Conservation (phyloP, 2,797 vertebrate species). For the Megaceryle alcyon region DNA sequence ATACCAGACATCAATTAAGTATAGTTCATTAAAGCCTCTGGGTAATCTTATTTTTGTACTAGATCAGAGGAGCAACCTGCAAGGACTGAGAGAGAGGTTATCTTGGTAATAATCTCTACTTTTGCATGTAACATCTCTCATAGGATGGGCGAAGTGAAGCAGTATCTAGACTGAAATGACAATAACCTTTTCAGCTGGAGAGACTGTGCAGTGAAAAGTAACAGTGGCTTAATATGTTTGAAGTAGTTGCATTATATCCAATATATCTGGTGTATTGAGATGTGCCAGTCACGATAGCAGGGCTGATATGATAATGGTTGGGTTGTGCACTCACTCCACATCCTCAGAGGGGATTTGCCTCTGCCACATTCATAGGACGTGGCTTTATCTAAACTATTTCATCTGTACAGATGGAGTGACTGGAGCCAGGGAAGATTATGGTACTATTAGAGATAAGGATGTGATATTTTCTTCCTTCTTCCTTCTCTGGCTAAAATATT, state of each 20-base stretch:
- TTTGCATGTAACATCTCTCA: constrained; percentile 14
- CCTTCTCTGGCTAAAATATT: not conserved
- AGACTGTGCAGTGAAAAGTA: constrained; percentile 22
- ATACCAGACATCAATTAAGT: constrained; percentile 55
- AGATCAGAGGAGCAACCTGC: constrained; percentile 4
- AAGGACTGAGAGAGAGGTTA: constrained; percentile 9
- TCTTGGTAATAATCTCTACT: constrained; percentile 29
- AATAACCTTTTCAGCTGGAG: constrained; percentile 44
- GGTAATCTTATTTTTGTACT: constrained; percentile 63
- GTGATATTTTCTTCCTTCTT: not conserved
- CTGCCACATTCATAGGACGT: not conserved
- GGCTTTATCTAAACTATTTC: not conserved
- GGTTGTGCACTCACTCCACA: not conserved
- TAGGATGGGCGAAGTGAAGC: not conserved
- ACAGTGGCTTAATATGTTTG: not conserved
- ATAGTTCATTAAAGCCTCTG: constrained; percentile 63
- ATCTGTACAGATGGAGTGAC: not conserved
- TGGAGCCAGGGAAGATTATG: not conserved
- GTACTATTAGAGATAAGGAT: not conserved
- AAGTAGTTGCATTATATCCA: not conserved
- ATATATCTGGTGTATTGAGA: not conserved
- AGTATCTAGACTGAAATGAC: not conserved
- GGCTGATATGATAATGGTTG: not conserved
- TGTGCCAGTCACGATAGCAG: not conserved
- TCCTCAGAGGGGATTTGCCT: not conserved